Base-by-base conservation (phyloP, 2,888 invertebrate genomes). In the Periphyllus acericola region DNA sequence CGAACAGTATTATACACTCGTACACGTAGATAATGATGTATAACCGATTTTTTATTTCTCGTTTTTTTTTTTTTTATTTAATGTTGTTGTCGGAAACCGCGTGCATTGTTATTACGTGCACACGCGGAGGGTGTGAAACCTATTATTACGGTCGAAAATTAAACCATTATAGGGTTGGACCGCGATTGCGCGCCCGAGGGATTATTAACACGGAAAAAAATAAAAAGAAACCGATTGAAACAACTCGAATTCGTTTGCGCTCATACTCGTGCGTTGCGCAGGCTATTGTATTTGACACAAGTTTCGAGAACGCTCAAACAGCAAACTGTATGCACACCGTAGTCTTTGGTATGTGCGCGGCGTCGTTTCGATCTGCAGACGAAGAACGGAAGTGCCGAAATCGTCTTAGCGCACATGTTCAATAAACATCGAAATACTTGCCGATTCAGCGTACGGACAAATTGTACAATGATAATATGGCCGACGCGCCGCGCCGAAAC, bases 101-200 rank as follows among this genome's bases (percentile, higher is more conserved):
- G n/a, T 36, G 72, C 71, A 46, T 74, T 72, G 72, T 80, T 87
- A 40, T 66, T 87, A 40, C 81, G 29, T 75, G 17, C 21, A 29
- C 21, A 36, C 82, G 68, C 3, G 34, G 68, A 66, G 86, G 86
- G 86, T 86, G 86, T 80, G 79, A 81, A 81, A 81, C 87, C 60
- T 60, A 74, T 87, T 87, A 87, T 85, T 25, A 40, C 36, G 74
- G 34, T 72, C 34, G 55, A 55, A 34, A 72, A 87, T 80, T 87
- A 80, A 87, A 87, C 60, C 80, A 87, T 81, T 87, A 76, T 40
- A 74, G 87, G 74, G 86, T 87, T n/a, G 74, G 60, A 34, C 72
- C 40, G 71, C 19, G 32, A 75, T 66, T 40, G 25, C 46, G 6
- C 75, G 84, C 84, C 84, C 34, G 84, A 19, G 68, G 84, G 76